phyloP scores from a whole-genome alignment of 1,140 invertebrate species.

The Triops cancriformis region DNA sequence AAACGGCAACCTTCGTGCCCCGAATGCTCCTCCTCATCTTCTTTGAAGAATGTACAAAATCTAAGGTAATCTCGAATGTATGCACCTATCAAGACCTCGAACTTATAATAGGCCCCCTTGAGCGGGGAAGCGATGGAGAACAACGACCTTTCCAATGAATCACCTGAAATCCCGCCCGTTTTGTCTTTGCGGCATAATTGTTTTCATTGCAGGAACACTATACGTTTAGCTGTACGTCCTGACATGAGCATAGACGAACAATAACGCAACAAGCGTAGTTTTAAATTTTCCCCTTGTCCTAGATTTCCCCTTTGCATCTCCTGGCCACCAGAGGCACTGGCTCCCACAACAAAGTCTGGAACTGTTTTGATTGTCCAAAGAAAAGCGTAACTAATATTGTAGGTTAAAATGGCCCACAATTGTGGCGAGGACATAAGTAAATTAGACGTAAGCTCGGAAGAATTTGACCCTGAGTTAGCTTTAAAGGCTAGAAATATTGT shows the following conservation, averaged over 20 bases:
- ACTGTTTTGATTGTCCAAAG: too few species aligned
- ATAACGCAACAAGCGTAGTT: not conserved
- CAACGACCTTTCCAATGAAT: not conserved
- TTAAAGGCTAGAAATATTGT: constrained; percentile 48
- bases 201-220: not conserved
- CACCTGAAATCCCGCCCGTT: not conserved
- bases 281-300: not conserved
- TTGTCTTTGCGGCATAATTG: not conserved
- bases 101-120: constrained; percentile 27
- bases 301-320: not conserved
- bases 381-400: not conserved
- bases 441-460: constrained; percentile 52
- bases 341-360: not conserved
- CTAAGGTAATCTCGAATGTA: too few species aligned
- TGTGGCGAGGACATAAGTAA: constrained; percentile 43
- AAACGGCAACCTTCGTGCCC: too few species aligned
- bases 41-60: too few species aligned
- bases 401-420: not conserved
- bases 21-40: too few species aligned
- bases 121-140: constrained; percentile 18
- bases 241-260: not conserved
- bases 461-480: constrained; percentile 57
- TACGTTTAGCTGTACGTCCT: not conserved
- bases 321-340: not conserved
- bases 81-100: not conserved